Evolutionary conservation across 2,888 invertebrate genomes (phyloP), one percentile per base, ranked within the genome.

Genomic region (Hesperia comma): DNA sequence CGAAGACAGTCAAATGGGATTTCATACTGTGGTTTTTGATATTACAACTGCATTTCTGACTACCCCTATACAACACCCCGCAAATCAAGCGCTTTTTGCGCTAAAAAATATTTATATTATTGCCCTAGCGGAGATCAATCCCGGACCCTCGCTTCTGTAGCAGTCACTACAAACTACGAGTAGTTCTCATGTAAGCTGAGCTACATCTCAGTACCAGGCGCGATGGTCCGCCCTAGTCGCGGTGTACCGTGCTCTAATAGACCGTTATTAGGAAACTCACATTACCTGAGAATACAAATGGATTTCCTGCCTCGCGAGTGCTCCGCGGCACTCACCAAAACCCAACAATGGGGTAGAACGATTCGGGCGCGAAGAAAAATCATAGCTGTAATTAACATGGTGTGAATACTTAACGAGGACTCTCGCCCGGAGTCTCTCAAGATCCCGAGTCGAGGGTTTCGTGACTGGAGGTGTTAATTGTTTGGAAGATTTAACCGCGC

Each of bases 391-490:
- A 64, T 64, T 54, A 58, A 64, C 64, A 64, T 58, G 58, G 64
- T 64, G 64, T 58, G 64, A 64, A 64, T 54, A 64, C 64, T 64
- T 58, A 51, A 8, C 32, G 41, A 55, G 62, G 55, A 40, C 56
- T 63, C 57, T 14, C 57, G 63, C 26, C 15, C 14, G 21, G 41
- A 40, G 49, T 40, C 51, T 53, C 53, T 58, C 57, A 51, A 63
- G 53, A 64, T 58, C 49, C 63, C 57, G 37, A 63, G 63, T 49
- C 63, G 57, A 58, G 40, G 41, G 41, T 32, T 64, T 53, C 64
- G 40, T n/a, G 53, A 51, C 64, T 64, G 32, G 33, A 64, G 64
- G 58, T 64, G 64, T 53, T 64, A 64, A 64, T 64, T 64, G 64
- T 64, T 57, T 58, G 32, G 58, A 58, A 53, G 57, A 64, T 64